phyloP scores from a whole-genome alignment of 1,140 invertebrate species.

The Drosophila triauraria region DNA sequence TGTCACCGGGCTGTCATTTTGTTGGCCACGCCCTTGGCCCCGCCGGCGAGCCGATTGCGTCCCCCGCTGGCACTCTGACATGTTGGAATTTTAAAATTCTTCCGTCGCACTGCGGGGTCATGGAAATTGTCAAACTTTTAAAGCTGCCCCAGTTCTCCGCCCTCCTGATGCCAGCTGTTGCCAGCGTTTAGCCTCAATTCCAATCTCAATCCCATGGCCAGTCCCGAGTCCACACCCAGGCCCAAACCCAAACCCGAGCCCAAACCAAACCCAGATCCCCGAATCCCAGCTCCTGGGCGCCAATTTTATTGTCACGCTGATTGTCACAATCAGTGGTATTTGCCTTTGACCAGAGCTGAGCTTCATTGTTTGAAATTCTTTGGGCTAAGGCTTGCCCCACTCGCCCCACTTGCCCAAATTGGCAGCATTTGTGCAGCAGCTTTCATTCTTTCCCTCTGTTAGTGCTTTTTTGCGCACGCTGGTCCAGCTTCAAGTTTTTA shows the following conservation, averaged over 20 bases:
- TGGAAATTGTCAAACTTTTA: slow-evolving; percentile 79
- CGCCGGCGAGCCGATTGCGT: background rate
- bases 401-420: slow-evolving; percentile 24
- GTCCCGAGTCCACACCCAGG: background rate
- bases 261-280: slow-evolving; percentile 14
- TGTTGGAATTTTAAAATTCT: slow-evolving; percentile 78
- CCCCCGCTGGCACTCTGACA: slow-evolving; percentile 45
- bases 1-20: slow-evolving; percentile 77
- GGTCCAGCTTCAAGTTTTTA: slow-evolving; percentile 59
- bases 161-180: slow-evolving; percentile 61
- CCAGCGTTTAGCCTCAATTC: slow-evolving; percentile 55
- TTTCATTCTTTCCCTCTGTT: slow-evolving; percentile 10
- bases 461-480: background rate
- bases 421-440: slow-evolving; percentile 63
- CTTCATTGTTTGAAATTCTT: slow-evolving; percentile 64
- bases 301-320: slow-evolving; percentile 79
- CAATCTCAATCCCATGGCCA: slow-evolving; percentile 2
- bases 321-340: slow-evolving; percentile 82
- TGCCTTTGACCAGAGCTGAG: slow-evolving; percentile 73
- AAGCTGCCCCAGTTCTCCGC: slow-evolving; percentile 47
- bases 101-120: slow-evolving; percentile 66
- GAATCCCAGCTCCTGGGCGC: slow-evolving; percentile 42
- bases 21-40: slow-evolving; percentile 56
- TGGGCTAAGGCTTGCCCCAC: slow-evolving; percentile 12
- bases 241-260: background rate